These are phyloP conservation scores for Nesogale talazaci DNA, from an alignment of 2,113 vertebrate genomes.

Conservation along the genomic window DNA sequence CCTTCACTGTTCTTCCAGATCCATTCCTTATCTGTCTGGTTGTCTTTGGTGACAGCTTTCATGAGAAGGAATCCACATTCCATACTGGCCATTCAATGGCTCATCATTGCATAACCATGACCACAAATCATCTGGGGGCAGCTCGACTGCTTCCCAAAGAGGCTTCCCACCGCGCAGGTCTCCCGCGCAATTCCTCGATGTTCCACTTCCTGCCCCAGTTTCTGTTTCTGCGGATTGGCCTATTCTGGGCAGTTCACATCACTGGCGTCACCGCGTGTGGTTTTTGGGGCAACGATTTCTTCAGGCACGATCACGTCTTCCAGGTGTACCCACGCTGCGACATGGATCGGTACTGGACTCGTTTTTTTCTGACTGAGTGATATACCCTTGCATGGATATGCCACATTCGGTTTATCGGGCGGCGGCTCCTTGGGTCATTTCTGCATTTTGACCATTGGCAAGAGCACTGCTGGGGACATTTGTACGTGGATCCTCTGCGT, in stretches of 20 bases:
- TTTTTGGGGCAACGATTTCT: background rate
- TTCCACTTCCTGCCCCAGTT: background rate
- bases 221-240: background rate
- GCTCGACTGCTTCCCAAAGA: background rate
- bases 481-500: rapidly evolving
- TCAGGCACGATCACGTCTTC: rapidly evolving
- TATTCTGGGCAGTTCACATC: rapidly evolving
- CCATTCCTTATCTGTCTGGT: background rate
- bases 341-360: rapidly evolving
- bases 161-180: rapidly evolving
- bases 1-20: background rate
- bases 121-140: rapidly evolving
- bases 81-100: rapidly evolving
- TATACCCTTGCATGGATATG: rapidly evolving
- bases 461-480: too few relatives aligned
- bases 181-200: background rate
- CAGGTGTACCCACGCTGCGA: rapidly evolving
- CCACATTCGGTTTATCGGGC: background rate
- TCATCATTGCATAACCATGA: background rate
- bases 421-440: background rate
- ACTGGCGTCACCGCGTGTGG: rapidly evolving
- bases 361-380: background rate
- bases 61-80: background rate
- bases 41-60: background rate
- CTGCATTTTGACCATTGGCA: background rate